These are phyloP conservation scores for Myotis yumanensis DNA, from an alignment of 2,113 vertebrate species.

Conservation along the genomic window DNA sequence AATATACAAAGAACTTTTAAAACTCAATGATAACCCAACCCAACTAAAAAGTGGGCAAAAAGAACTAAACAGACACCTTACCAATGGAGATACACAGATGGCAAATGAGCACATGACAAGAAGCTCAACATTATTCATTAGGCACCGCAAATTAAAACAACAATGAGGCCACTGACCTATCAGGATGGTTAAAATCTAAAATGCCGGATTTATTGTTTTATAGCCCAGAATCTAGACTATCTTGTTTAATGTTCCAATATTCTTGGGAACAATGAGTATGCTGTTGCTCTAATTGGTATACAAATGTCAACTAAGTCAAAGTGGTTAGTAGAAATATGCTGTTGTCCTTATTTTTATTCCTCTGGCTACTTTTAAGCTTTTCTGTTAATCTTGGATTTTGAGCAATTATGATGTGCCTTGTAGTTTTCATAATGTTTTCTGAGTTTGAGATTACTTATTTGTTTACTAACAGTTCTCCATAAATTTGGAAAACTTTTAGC, in stretches of 20 bases:
- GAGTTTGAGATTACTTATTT: background rate
- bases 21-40: background rate
- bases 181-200: slow-evolving; percentile 7
- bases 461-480: background rate
- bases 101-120: background rate
- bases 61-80: background rate
- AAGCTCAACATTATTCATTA: background rate
- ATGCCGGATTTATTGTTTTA: background rate
- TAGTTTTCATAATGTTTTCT: background rate
- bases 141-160: background rate
- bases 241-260: background rate
- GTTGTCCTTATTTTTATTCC: background rate
- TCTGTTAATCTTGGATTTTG: background rate
- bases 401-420: background rate
- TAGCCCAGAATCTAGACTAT: background rate
- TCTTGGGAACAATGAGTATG: background rate
- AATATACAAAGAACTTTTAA: slow-evolving; percentile 32
- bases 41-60: background rate
- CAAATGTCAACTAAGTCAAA: background rate
- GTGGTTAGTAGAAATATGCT: background rate
- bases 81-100: background rate
- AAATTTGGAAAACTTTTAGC: background rate
- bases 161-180: background rate
- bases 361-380: background rate
- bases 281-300: background rate